Base-by-base conservation (phyloP, 2,888 invertebrate species). In the Eurytoma californica region DNA sequence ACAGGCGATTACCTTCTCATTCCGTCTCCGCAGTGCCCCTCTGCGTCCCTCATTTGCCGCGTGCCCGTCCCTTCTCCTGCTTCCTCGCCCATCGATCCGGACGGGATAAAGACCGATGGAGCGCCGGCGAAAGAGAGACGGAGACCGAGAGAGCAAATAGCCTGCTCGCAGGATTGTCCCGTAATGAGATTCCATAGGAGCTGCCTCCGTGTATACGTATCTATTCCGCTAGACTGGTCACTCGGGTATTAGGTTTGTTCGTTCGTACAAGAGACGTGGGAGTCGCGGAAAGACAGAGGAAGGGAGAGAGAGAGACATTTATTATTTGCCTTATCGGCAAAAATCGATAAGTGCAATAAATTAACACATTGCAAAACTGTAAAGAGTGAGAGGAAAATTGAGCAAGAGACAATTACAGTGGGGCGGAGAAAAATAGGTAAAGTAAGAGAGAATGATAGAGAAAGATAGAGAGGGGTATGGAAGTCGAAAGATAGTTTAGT, bases 131-230 rank as follows among this genome's bases (percentile, higher is more conserved):
- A 9, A 39, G 39, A 39, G 39, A 39, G 39, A 39, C 39, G 9
- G 39, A 39, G 39, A 39, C 51, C 4, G 53, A 60, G 68, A 28
- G 68, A 24, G 53, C 16, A 39, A 39, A 18, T 18, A 68, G 69
- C 68, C 55, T 63, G 20, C 58, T 66, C 75, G 65, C 60, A 16
- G 72, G 76, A 82, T 82, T 83, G 81, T 82, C 80, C 76, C 77
- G 80, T 82, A 82, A 82, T 82, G 82, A 84, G 83, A 82, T 84
- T 82, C 82, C 74, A 83, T 81, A 81, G 80, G 66, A 81, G 78
- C 47, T 39, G 63, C 80, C 65, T 80, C 68, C 80, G 81, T 69
- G 80, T 83, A 73, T 80, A 78, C 77, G 79, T 82, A 83, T 83
- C 82, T 82, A 81, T 84, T 84, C 82, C 81, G 65, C 74, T 81